Evolutionary conservation across 1,140 invertebrate species (phyloP).

Genomic region (Lutraria rhynchaena): DNA sequence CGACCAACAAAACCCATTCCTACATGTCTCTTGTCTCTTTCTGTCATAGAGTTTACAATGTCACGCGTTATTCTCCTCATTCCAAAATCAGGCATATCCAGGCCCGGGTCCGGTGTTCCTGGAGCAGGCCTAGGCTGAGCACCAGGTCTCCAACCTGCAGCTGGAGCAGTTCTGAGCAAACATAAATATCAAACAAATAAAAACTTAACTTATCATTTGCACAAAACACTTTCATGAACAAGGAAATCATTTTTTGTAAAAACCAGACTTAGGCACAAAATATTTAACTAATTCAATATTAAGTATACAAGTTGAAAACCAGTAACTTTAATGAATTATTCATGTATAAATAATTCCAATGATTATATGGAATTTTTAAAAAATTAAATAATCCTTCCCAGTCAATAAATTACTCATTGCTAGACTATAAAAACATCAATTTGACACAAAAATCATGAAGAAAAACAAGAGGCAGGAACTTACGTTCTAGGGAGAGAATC

Average conservation of each 20-base stretch:
- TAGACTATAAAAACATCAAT: too few relatives aligned
- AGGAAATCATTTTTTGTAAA: too few relatives aligned
- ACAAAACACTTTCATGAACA: too few relatives aligned
- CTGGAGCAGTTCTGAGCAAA: neutral
- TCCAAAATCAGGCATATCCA: slow-evolving; percentile 76
- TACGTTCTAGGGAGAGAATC: neutral
- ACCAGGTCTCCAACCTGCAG: slow-evolving; percentile 68
- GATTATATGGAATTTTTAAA: too few relatives aligned
- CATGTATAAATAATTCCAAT: too few relatives aligned
- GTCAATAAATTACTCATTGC: too few relatives aligned
- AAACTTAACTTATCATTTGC: neutral
- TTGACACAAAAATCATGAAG: too few relatives aligned
- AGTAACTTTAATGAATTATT: too few relatives aligned
- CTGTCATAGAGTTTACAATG: slow-evolving; percentile 88
- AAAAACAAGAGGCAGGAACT: neutral
- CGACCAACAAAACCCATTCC: slow-evolving; percentile 92
- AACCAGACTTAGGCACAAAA: too few relatives aligned
- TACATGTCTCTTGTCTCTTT: slow-evolving; percentile 91
- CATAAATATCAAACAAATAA: neutral
- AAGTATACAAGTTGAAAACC: too few relatives aligned
- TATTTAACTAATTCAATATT: too few relatives aligned
- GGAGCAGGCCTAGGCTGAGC: slow-evolving; percentile 69
- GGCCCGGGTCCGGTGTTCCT: slow-evolving; percentile 70
- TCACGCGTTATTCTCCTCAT: slow-evolving; percentile 86
- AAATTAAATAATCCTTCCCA: too few relatives aligned